These are phyloP conservation scores for Sebastes oblongus DNA, from an alignment of 2,797 vertebrate species.

Conservation along the genomic window DNA sequence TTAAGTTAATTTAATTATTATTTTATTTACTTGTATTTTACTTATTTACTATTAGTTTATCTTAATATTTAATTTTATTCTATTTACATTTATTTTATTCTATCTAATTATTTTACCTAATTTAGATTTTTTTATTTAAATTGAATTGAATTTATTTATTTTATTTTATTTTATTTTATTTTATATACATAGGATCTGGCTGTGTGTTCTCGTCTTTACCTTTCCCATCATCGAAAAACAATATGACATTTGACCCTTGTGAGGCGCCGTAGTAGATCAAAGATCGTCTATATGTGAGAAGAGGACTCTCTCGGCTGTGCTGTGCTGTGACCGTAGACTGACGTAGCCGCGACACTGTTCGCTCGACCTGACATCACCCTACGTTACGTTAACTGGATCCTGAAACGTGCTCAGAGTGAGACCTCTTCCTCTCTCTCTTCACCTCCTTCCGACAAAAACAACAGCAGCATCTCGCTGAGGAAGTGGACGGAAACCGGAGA, in stretches of 20 bases:
- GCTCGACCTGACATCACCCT: background rate
- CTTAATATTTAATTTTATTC: background rate
- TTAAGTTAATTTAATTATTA: background rate
- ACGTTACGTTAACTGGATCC: background rate
- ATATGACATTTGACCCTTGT: background rate
- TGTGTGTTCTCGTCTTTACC: no score
- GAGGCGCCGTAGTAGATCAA: rapidly evolving
- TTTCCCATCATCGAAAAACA: no score
- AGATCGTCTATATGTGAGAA: background rate
- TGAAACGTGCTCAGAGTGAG: slow-evolving; percentile 16
- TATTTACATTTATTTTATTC: background rate
- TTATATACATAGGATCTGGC: no score
- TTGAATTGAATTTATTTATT: no score
- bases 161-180: background rate
- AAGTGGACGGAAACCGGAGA: background rate
- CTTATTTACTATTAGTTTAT: no score
- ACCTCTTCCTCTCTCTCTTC: rapidly evolving
- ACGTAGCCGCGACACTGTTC: rapidly evolving
- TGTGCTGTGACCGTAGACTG: no score
- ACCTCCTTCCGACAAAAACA: slow-evolving; percentile 10
- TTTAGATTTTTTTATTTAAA: no score
- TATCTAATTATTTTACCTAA: no score
- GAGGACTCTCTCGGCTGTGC: background rate
- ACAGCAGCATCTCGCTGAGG: background rate
- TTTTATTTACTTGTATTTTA: no score